Conservation (phyloP, 2,113 vertebrate genomes). For the Actenoides hombroni region DNA sequence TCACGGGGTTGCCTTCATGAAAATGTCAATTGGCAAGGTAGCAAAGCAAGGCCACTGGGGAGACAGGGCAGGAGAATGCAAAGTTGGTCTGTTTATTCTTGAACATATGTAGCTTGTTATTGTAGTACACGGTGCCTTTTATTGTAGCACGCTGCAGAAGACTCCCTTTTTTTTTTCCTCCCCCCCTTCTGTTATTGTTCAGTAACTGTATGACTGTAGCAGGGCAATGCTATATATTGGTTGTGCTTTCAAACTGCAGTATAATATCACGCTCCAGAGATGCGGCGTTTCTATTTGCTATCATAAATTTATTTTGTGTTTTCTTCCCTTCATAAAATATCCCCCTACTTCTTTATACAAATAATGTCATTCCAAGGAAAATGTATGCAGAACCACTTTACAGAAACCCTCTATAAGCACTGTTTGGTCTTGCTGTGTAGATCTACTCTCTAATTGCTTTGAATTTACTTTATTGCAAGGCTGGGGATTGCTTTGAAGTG, state of each 20-base stretch:
- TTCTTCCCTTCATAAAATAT: slow-evolving; percentile 28
- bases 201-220: slow-evolving; percentile 38
- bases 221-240: slow-evolving; percentile 6
- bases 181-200: slow-evolving; percentile 26
- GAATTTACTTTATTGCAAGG: slow-evolving; percentile 76
- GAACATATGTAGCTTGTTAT: slow-evolving; percentile 52
- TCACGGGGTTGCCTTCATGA: slow-evolving; percentile 38
- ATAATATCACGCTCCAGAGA: slow-evolving; percentile 64
- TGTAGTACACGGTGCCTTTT: background rate
- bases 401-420: slow-evolving; percentile 45
- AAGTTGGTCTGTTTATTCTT: slow-evolving; percentile 35
- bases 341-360: slow-evolving; percentile 45
- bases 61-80: slow-evolving; percentile 47
- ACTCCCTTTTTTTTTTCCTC: background rate
- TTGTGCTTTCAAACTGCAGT: slow-evolving; percentile 59
- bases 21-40: slow-evolving; percentile 40
- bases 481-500: slow-evolving; percentile 72
- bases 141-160: background rate
- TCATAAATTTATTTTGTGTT: slow-evolving; percentile 34
- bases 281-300: slow-evolving; percentile 61
- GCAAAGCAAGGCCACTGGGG: slow-evolving; percentile 56
- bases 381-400: slow-evolving; percentile 55
- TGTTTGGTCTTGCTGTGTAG: slow-evolving; percentile 59
- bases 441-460: slow-evolving; percentile 72
- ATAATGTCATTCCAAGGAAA: slow-evolving; percentile 64